Base-by-base conservation (phyloP, 2,113 vertebrate genomes). In the Formicarius rufipectus region DNA sequence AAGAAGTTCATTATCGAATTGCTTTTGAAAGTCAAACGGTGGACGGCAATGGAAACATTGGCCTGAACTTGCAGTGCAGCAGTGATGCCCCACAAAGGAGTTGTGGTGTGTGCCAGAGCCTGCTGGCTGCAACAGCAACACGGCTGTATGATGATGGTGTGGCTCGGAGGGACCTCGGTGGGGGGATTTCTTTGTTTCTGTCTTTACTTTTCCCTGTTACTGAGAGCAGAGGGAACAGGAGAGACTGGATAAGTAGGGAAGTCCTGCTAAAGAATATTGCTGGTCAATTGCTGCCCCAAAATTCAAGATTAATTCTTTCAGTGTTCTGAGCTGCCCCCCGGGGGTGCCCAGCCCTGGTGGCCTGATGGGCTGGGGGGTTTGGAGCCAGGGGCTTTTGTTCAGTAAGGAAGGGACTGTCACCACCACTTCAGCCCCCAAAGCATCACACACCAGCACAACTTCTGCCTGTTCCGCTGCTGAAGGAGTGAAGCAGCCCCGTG, bases 301-400 rank as follows among this genome's bases (percentile, higher is more conserved):
- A 63, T 67, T 49, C 1, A 0, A 31, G n/a, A 53, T 42, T 91
- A 1, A 5, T 66, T 60, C 22, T 71, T 1, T 0, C 35, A 23
- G 24, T 50, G 15, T 66, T 73, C 37, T 69, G 39, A 50, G 23
- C 14, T 68, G 56, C 49, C 31, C 24, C 53, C 31, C 39, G 40
- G 14, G 16, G 17, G 14, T 66, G 66, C 50, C 44, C 55, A 31
- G 3, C 50, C 22, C 6, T 10, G 28, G 24, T 31, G 71, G 30
- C 60, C 49, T 58, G 35, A 47, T 15, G 21, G 17, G 15, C 20
- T 39, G 42, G 53, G 74, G 35, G 39, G 30, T 83, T 66, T 27
- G 44, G 60, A 50, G 30, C 4, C 17, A 59, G 20, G 39, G 82
- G 45, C 74, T 35, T 8, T 47, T 58, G 53, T 35, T 59, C 24